phyloP scores from a whole-genome alignment of 2,113 vertebrate genomes.

The Patagioenas fasciata region DNA sequence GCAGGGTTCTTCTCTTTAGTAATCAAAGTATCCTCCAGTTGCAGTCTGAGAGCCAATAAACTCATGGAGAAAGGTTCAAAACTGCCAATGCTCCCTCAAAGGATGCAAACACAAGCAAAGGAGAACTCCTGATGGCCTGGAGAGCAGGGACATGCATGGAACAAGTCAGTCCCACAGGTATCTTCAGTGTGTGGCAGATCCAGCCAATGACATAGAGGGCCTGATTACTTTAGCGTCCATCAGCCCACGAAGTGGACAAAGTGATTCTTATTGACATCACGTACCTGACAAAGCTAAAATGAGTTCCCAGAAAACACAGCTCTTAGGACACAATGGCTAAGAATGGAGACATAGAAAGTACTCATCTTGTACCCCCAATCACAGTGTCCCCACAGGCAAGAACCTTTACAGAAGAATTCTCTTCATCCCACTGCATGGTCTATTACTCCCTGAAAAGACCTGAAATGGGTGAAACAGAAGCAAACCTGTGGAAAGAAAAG shows the following conservation, averaged over 20 bases:
- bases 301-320: not conserved
- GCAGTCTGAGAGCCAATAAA: not conserved
- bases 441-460: not conserved
- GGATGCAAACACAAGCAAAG: not conserved
- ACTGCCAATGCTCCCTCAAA: not conserved
- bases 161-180: not conserved
- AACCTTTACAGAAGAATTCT: not conserved
- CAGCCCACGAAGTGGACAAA: not conserved
- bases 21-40: not conserved
- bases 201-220: not conserved
- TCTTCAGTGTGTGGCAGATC: not conserved
- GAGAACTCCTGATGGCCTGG: not conserved
- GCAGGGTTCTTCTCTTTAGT: not conserved
- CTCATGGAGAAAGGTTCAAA: not conserved
- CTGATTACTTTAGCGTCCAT: not conserved
- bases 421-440: not conserved
- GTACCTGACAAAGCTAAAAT: not conserved
- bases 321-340: not conserved
- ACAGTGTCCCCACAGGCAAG: not conserved
- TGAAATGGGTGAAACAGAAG: not conserved
- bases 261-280: not conserved
- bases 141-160: not conserved
- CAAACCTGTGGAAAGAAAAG: not conserved
- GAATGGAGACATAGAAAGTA: not conserved
- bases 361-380: not conserved